Conservation (phyloP, 2,888 invertebrate genomes). For the Pediacus dermestoides region DNA sequence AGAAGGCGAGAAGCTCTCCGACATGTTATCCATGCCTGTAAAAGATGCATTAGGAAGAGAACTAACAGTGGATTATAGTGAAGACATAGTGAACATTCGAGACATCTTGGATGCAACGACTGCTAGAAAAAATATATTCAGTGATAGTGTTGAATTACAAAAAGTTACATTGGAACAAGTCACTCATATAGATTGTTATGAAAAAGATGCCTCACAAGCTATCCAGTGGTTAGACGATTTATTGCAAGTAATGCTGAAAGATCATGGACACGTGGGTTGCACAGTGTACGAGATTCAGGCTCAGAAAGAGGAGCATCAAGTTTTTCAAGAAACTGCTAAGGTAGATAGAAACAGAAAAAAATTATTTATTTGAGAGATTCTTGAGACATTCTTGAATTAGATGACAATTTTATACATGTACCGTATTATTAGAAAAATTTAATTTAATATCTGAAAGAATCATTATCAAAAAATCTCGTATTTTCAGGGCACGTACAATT, state of each 20-base stretch:
- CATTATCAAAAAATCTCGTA: conserved; percentile 1
- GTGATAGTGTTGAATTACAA: conserved; percentile 72
- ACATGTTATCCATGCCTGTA: conserved; percentile 73
- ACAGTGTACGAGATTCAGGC: conserved; percentile 68
- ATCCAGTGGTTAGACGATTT: conserved; percentile 75
- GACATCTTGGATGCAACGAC: conserved; percentile 68
- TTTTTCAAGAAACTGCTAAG: conserved; percentile 75
- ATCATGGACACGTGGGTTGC: conserved; percentile 70
- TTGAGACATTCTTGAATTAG: too few relatives aligned
- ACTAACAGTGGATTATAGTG: conserved; percentile 65
- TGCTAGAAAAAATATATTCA: conserved; percentile 66
- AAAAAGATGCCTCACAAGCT: conserved; percentile 71
- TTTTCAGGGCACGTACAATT: conserved; percentile 72
- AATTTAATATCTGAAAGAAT: neutral
- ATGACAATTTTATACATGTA: too few relatives aligned
- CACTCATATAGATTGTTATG: conserved; percentile 70
- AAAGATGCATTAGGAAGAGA: conserved; percentile 74
- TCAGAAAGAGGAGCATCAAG: conserved; percentile 71
- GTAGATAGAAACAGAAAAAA: conserved; percentile 54
- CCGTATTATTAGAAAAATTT: too few relatives aligned
- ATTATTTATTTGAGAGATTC: neutral
- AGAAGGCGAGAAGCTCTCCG: conserved; percentile 74
- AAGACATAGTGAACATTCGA: conserved; percentile 68
- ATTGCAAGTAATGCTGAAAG: conserved; percentile 64
- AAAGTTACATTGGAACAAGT: conserved; percentile 75